Percentiles rank a stretch among this genome's conserved stretches.
Conservation (phyloP, 2,113 vertebrate species). For the Pterophyllum scalare region DNA sequence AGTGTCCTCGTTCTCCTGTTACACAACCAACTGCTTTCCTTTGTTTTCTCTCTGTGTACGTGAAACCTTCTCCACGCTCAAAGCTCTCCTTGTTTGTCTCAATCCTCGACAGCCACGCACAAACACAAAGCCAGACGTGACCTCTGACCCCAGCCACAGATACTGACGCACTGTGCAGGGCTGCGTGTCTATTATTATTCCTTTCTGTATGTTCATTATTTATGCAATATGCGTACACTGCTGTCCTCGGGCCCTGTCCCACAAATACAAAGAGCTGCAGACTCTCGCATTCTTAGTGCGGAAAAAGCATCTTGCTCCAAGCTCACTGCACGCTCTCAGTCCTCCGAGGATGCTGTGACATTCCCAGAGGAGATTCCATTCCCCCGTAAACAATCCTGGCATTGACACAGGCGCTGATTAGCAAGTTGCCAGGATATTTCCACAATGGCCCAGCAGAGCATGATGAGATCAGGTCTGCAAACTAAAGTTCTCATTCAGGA, state of each 20-base stretch:
- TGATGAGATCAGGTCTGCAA: slow-evolving; percentile 55
- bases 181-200: slow-evolving; percentile 44
- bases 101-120: slow-evolving; percentile 43
- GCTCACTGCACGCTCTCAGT: slow-evolving; percentile 2
- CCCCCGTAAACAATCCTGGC: slow-evolving; percentile 71
- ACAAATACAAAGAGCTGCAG: slow-evolving; percentile 1
- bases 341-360: slow-evolving; percentile 60
- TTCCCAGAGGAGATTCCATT: slow-evolving; percentile 71
- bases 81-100: slow-evolving; percentile 66
- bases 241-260: slow-evolving; percentile 26
- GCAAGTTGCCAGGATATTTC: slow-evolving; percentile 63
- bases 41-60: slow-evolving; percentile 39
- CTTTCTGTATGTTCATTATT: slow-evolving; percentile 48
- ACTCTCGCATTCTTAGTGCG: slow-evolving; percentile 17
- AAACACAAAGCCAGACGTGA: slow-evolving; percentile 69
- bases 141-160: slow-evolving; percentile 56
- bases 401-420: slow-evolving; percentile 65
- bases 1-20: slow-evolving; percentile 27
- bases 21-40: slow-evolving; percentile 36
- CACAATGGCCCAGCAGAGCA: slow-evolving; percentile 48
- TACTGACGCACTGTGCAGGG: slow-evolving; percentile 57
- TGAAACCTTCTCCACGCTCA: slow-evolving; percentile 53
- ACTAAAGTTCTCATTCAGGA: slow-evolving; percentile 63
- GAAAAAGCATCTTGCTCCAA: slow-evolving; percentile 50
- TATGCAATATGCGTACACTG: slow-evolving; percentile 46